These are phyloP conservation scores for Phyllostomus hastatus DNA, from an alignment of 2,113 vertebrate species.

Conservation along the genomic window DNA sequence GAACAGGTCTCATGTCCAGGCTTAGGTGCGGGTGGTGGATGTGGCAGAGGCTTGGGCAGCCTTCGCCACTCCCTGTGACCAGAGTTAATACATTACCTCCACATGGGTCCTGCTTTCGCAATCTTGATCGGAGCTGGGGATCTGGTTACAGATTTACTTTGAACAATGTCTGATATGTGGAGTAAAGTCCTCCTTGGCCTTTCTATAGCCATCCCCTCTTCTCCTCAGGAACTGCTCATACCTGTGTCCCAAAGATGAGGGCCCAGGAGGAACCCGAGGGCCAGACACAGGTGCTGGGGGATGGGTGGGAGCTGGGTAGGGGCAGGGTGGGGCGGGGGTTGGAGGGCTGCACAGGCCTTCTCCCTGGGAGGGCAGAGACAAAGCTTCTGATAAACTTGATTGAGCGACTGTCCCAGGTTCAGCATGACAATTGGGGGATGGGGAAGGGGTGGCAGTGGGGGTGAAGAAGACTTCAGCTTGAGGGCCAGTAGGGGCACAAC, in stretches of 20 bases:
- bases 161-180: conserved; percentile 64
- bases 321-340: neutral
- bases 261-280: conserved; percentile 30
- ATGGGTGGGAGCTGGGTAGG: neutral
- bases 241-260: conserved; percentile 56
- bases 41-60: neutral
- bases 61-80: neutral
- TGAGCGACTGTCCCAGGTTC: neutral
- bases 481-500: neutral
- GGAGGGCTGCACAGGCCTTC: neutral
- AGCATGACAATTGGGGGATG: neutral
- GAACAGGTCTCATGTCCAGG: neutral
- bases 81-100: conserved; percentile 68
- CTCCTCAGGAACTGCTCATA: conserved; percentile 58
- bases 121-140: neutral
- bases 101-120: conserved; percentile 52
- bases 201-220: neutral
- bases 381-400: neutral
- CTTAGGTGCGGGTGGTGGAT: neutral
- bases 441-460: neutral
- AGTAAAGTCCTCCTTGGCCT: conserved; percentile 73
- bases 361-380: neutral
- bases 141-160: conserved; percentile 75
- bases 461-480: neutral
- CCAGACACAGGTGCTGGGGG: conserved; percentile 52